Conservation (phyloP, 2,888 invertebrate genomes). For the Slavum lentiscoides region DNA sequence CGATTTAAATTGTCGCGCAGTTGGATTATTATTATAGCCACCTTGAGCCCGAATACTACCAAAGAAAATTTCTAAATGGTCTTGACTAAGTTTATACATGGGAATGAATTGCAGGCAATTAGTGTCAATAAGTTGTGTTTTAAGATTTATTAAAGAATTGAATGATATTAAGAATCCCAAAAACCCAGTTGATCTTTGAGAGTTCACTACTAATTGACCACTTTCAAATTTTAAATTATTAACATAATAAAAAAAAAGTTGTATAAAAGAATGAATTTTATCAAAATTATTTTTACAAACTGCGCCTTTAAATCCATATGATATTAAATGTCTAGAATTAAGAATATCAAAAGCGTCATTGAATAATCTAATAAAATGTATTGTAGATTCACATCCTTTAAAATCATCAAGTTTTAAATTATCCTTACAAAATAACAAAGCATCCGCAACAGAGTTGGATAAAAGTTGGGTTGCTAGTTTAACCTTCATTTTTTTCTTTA, state of each 20-base stretch:
- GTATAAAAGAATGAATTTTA: neutral
- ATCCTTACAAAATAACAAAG: neutral
- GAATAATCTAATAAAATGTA: neutral
- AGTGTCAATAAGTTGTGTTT: neutral
- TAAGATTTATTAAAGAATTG: neutral
- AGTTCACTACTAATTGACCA: slow-evolving; percentile 1
- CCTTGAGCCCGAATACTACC: neutral
- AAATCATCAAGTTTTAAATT: slow-evolving; percentile 1
- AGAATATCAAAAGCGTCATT: slow-evolving; percentile 11
- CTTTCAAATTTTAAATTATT: neutral
- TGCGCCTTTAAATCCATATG: neutral
- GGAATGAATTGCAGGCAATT: neutral
- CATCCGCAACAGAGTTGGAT: neutral
- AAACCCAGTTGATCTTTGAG: neutral
- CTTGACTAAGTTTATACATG: neutral
- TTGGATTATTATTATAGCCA: neutral
- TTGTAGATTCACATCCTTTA: neutral
- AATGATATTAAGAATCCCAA: neutral
- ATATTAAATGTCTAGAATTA: neutral
- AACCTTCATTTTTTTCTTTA: neutral
- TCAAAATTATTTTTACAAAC: neutral
- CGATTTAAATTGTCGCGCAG: neutral
- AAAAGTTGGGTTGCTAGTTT: neutral
- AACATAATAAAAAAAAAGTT: neutral
- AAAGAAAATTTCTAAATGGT: slow-evolving; percentile 4